Conservation (phyloP, 2,797 vertebrate species). For the Parauchenoglanis ngamensis region DNA sequence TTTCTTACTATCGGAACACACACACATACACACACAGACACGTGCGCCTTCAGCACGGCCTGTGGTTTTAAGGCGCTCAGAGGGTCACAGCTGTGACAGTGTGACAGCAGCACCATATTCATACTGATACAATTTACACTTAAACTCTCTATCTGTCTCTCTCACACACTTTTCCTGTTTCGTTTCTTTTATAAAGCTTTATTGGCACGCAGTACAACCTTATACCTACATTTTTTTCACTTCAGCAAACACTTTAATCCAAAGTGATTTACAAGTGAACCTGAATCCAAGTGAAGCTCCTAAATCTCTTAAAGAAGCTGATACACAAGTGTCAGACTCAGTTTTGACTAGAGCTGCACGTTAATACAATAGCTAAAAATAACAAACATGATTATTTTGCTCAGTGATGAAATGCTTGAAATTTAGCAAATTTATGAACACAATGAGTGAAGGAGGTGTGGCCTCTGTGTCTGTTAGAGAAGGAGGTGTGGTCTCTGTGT, state of each 20-base stretch:
- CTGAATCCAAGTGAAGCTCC: neutral
- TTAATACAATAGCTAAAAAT: neutral
- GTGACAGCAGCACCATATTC: slow-evolving; percentile 31
- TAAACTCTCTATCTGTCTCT: neutral
- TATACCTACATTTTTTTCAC: neutral
- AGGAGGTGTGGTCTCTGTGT: neutral
- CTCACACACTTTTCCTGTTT: neutral
- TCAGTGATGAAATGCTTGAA: neutral
- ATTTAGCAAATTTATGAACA: neutral
- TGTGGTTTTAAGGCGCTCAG: neutral
- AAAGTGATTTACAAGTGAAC: neutral
- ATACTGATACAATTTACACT: slow-evolving; percentile 8
- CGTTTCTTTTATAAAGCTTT: slow-evolving; percentile 9
- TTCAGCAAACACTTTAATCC: slow-evolving; percentile 12
- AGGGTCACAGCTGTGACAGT: slow-evolving; percentile 17
- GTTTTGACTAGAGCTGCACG: neutral
- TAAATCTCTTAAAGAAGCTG: neutral
- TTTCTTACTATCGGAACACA: neutral
- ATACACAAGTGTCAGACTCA: neutral
- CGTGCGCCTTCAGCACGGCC: neutral
- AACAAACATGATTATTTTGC: neutral
- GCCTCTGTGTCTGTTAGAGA: neutral
- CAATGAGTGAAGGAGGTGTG: neutral
- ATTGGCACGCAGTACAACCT: neutral
- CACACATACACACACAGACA: neutral